Percentiles rank a stretch among this genome's conserved stretches.
Evolutionary conservation across 2,797 vertebrate species (phyloP).

Genomic region (Sebastes flavidus): DNA sequence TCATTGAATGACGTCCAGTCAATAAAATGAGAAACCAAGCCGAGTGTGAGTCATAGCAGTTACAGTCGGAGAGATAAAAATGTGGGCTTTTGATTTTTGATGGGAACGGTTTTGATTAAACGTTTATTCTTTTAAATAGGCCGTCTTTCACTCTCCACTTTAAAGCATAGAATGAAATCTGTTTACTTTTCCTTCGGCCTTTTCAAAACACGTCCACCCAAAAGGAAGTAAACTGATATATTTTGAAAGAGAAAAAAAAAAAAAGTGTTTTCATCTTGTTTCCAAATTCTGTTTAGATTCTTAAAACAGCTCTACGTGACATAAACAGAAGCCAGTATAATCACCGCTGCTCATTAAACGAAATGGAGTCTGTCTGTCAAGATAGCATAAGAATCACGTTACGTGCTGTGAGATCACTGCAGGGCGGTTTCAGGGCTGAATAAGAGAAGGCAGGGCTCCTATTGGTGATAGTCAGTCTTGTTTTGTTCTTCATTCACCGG

Average conservation of each 20-base stretch:
- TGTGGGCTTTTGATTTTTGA: not conserved
- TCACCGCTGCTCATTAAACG: not conserved
- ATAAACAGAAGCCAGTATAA: constrained; percentile 1
- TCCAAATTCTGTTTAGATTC: not conserved
- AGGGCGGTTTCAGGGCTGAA: not conserved
- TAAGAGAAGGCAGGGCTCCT: not conserved
- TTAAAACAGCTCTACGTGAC: not conserved
- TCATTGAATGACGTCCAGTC: not conserved
- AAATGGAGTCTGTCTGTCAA: constrained; percentile 5
- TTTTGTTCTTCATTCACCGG: not conserved
- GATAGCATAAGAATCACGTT: not conserved
- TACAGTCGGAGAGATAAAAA: not conserved
- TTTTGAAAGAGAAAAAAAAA: not conserved
- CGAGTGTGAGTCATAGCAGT: not conserved
- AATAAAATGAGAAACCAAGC: not conserved
- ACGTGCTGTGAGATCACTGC: not conserved
- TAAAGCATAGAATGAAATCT: not conserved
- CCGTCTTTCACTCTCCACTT: not conserved
- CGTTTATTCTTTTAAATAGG: not conserved
- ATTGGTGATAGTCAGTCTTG: not conserved
- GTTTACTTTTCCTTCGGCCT: not conserved
- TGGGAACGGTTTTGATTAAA: not conserved
- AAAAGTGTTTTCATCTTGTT: not conserved
- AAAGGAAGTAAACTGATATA: not conserved
- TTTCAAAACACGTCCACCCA: not conserved